A percentile compares a stretch with the other conserved stretches of the same genome.
Conservation (phyloP, 2,797 vertebrate species). For the Sebastes kiyomatsui region DNA sequence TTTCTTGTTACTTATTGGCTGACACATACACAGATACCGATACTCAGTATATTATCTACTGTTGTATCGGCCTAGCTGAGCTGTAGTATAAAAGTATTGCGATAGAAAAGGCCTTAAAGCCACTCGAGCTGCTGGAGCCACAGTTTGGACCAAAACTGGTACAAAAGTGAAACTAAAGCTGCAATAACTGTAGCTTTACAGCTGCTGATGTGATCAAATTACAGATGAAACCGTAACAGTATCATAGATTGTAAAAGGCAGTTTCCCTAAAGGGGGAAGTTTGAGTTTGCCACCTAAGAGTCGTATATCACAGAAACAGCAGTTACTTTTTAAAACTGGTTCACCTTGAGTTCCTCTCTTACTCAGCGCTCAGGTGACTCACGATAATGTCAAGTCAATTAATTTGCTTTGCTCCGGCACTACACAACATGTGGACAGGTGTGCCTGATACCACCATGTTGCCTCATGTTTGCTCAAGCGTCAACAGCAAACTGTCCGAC, state of each 20-base stretch:
- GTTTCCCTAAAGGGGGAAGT: background rate
- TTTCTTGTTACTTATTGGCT: too few relatives aligned
- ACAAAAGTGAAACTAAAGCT: background rate
- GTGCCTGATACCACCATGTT: conserved; percentile 33
- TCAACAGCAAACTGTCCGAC: background rate
- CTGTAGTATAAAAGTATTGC: too few relatives aligned
- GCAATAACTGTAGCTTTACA: background rate
- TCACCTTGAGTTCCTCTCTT: background rate
- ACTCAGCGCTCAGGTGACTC: conserved; percentile 27
- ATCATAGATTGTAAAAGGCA: background rate
- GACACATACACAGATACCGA: too few relatives aligned
- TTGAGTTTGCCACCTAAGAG: background rate
- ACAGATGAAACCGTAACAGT: background rate
- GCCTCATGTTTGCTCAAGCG: conserved; percentile 29
- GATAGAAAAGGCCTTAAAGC: too few relatives aligned
- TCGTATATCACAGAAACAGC: background rate
- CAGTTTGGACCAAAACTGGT: background rate
- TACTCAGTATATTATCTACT: too few relatives aligned
- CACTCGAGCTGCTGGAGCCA: background rate
- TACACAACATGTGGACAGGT: conserved; percentile 4
- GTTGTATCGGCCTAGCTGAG: too few relatives aligned
- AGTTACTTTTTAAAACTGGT: background rate
- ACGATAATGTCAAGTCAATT: background rate
- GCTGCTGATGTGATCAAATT: background rate
- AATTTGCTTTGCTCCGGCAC: conserved; percentile 13